Conservation (phyloP, 2,797 vertebrate species). For the Pelodytes ibericus region DNA sequence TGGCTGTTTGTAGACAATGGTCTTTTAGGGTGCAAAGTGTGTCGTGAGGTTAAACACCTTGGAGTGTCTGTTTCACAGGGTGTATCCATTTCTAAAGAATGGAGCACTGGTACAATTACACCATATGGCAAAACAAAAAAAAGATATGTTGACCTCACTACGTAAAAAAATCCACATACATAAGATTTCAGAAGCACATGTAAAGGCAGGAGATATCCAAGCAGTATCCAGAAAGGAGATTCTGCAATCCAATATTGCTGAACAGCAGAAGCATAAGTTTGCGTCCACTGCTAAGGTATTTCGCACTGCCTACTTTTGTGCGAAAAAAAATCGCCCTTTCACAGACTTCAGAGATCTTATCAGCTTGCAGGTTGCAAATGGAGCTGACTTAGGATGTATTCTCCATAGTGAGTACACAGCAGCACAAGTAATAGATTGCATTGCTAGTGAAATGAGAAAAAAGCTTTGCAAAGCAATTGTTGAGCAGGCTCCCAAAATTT, state of each 20-base stretch:
- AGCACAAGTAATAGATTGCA: not conserved
- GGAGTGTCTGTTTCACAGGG: slow-evolving; percentile 1
- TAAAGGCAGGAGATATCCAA: not conserved
- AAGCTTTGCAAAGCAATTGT: slow-evolving; percentile 8
- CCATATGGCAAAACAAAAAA: not conserved
- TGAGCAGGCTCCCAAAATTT: too few species aligned
- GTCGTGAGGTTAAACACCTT: slow-evolving; percentile 11
- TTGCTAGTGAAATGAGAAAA: slow-evolving; percentile 16
- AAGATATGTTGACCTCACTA: slow-evolving; percentile 8
- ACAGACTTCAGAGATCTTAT: slow-evolving; percentile 12
- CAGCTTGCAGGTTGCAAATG: slow-evolving; percentile 11
- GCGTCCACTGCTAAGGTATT: not conserved
- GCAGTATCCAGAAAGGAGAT: not conserved
- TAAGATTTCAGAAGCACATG: slow-evolving; percentile 4
- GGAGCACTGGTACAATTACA: not conserved
- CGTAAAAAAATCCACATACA: slow-evolving; percentile 2
- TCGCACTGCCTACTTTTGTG: not conserved
- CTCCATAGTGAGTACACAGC: too few species aligned
- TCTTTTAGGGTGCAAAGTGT: slow-evolving; percentile 7
- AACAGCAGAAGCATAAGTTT: slow-evolving; percentile 15
- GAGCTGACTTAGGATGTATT: not conserved
- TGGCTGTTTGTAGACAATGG: not conserved
- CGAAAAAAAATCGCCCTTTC: not conserved
- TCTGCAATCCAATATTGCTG: slow-evolving; percentile 6
- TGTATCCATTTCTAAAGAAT: slow-evolving; percentile 1